Evolutionary conservation across 2,888 invertebrate species (phyloP).

Genomic region (Drosophila lacicola): DNA sequence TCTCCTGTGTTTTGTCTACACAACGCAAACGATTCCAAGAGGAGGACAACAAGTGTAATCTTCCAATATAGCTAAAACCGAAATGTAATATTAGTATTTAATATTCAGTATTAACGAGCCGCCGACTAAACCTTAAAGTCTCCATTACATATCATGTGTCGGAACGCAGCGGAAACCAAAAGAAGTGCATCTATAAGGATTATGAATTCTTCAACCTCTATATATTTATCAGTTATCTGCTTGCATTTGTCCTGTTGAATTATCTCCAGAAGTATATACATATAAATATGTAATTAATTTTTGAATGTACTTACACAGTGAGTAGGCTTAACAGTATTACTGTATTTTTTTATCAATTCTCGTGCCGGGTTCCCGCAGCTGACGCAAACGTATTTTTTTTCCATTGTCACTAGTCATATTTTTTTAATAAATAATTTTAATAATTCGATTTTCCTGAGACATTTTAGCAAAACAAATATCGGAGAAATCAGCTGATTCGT

Average conservation of each 20-base stretch:
- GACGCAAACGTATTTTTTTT: slow-evolving; percentile 86
- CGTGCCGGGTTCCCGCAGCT: slow-evolving; percentile 89
- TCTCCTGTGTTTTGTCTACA: slow-evolving; percentile 86
- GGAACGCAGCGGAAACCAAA: slow-evolving; percentile 92
- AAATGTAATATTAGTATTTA: background rate
- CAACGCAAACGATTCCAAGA: slow-evolving; percentile 92
- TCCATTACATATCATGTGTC: slow-evolving; percentile 94
- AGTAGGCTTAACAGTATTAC: slow-evolving; percentile 89
- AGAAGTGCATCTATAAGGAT: slow-evolving; percentile 94
- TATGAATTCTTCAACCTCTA: slow-evolving; percentile 95
- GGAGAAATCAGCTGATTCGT: slow-evolving; percentile 35
- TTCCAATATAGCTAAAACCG: slow-evolving; percentile 89
- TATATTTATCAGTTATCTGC: slow-evolving; percentile 93
- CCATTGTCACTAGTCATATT: slow-evolving; percentile 31
- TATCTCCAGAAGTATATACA: background rate
- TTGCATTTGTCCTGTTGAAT: slow-evolving; percentile 90
- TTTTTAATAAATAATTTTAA: background rate
- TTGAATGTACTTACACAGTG: slow-evolving; percentile 89
- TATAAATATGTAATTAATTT: background rate
- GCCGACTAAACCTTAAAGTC: slow-evolving; percentile 89
- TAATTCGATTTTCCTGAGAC: background rate
- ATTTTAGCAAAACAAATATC: slow-evolving; percentile 10
- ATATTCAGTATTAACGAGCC: slow-evolving; percentile 82
- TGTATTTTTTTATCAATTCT: slow-evolving; percentile 89
- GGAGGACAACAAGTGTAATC: slow-evolving; percentile 90